Evolutionary conservation across 37 sponge, comb jelly and placozoan species (phyloP).

Genomic region (Ianthella basta): DNA sequence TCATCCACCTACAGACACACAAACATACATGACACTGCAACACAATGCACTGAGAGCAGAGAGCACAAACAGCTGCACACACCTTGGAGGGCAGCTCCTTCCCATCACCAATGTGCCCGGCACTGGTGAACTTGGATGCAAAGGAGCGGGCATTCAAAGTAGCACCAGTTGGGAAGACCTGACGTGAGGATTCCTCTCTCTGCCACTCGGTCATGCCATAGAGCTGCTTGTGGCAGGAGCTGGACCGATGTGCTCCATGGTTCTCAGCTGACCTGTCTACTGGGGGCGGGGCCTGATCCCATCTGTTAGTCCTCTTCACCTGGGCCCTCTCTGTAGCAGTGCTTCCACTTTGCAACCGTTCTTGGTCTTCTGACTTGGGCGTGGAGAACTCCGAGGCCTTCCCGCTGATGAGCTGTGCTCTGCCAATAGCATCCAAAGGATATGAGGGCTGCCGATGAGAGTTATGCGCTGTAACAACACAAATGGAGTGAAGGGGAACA

Average conservation of each 20-base stretch:
- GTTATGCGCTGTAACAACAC: too few relatives aligned
- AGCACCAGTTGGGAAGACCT: too few relatives aligned
- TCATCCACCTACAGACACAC: constrained; percentile 6
- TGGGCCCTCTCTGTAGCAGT: neutral
- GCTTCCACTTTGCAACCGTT: constrained; percentile 15
- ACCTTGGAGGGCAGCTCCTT: neutral
- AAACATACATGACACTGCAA: constrained; percentile 2
- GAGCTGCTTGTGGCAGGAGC: neutral
- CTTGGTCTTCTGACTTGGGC: constrained; percentile 60
- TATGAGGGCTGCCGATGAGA: neutral
- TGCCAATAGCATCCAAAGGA: neutral
- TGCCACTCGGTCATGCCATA: neutral
- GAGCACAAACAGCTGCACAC: neutral
- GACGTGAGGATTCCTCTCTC: too few relatives aligned
- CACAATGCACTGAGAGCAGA: constrained; percentile 12
- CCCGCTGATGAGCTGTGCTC: constrained; percentile 25
- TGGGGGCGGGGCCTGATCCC: constrained; percentile 22
- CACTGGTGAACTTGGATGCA: neutral
- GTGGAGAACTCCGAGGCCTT: constrained; percentile 60
- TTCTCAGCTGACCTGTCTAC: neutral
- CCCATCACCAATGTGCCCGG: neutral
- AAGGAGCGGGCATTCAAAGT: neutral
- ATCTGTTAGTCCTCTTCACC: constrained; percentile 19
- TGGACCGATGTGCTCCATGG: neutral
- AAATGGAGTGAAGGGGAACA: too few relatives aligned